Percentiles rank a stretch among this genome's conserved stretches.
Conservation (phyloP, 2,797 vertebrate genomes). For the Anguilla megastoma region DNA sequence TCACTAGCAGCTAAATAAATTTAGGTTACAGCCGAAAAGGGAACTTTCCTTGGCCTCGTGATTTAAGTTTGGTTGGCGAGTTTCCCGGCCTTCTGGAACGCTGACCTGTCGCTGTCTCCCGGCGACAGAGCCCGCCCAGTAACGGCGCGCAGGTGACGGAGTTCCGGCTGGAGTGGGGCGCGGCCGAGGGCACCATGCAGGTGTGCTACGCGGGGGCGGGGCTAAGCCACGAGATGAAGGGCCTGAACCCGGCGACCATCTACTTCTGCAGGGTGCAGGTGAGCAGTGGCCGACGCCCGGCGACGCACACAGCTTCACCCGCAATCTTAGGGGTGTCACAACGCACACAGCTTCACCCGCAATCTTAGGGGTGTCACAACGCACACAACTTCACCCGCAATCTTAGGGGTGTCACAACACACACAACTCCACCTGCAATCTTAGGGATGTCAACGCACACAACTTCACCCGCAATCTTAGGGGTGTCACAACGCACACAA, state of each 20-base stretch:
- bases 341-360: too few species aligned
- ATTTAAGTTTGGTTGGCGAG: neutral
- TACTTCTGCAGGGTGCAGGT: conserved; percentile 95
- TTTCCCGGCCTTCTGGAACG: neutral
- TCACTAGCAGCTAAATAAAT: neutral
- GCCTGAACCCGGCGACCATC: conserved; percentile 87
- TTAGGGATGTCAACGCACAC: too few species aligned
- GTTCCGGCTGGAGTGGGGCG: conserved; percentile 92
- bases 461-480: too few species aligned
- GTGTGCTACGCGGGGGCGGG: conserved; percentile 84
- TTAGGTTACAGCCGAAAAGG: neutral
- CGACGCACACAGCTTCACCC: neutral
- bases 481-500: too few species aligned
- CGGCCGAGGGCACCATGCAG: conserved; percentile 91
- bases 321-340: too few species aligned
- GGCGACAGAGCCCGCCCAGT: conserved; percentile 76
- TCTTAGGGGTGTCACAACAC: too few species aligned
- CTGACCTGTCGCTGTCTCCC: neutral
- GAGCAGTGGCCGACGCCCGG: conserved; percentile 44
- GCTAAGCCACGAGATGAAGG: conserved; percentile 86
- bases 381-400: too few species aligned
- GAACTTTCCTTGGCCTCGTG: neutral
- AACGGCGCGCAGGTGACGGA: conserved; percentile 89
- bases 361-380: too few species aligned
- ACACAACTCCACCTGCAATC: too few species aligned